Conservation (phyloP, 2,113 vertebrate species). For the Brevimyrus niger region DNA sequence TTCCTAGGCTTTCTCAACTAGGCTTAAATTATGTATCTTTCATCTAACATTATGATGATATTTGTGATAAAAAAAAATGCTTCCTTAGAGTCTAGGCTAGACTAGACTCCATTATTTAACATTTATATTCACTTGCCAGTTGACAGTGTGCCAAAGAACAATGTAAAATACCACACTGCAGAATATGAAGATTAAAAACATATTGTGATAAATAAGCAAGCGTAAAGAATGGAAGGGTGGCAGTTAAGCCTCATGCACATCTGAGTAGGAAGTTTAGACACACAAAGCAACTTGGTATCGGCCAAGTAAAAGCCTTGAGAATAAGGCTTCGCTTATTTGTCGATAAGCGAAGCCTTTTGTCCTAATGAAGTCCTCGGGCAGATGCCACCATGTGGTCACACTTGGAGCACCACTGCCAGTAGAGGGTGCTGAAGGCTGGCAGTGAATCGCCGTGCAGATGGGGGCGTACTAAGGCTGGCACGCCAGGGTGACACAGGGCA, state of each 20-base stretch:
- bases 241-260: not conserved
- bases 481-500: not conserved
- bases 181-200: not conserved
- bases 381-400: not conserved
- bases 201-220: not conserved
- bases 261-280: not conserved
- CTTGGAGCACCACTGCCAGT: not conserved
- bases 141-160: not conserved
- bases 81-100: not conserved
- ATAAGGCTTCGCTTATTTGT: no score
- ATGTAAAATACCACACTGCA: not conserved
- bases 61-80: not conserved
- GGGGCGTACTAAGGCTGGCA: not conserved
- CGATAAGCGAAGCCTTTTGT: not conserved
- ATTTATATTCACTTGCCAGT: not conserved
- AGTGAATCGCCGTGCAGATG: not conserved
- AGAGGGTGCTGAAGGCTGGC: no score
- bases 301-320: not conserved
- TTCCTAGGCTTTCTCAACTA: not conserved
- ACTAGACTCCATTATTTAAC: not conserved
- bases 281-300: not conserved
- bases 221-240: not conserved
- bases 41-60: not conserved
- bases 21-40: not conserved
- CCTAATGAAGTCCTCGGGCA: not conserved